phyloP scores from a whole-genome alignment of 2,113 vertebrate species.

The Zosterops lateralis region DNA sequence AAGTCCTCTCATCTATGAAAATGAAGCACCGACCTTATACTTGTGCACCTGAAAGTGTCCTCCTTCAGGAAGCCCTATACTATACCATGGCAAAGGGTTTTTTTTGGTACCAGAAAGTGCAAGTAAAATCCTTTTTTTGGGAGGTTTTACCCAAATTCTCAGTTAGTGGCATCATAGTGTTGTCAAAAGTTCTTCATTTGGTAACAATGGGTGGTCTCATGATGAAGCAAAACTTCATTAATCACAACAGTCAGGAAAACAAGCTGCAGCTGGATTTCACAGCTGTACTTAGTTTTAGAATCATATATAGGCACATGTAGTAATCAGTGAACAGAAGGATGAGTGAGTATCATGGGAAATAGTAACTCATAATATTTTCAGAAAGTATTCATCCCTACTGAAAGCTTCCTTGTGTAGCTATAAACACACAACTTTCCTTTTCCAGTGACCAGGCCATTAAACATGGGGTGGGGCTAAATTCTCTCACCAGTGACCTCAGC shows the following conservation, averaged over 20 bases:
- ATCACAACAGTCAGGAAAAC: background rate
- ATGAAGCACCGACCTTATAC: background rate
- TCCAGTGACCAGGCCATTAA: background rate
- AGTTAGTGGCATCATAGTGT: rapidly evolving
- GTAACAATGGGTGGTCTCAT: background rate
- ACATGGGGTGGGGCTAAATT: background rate
- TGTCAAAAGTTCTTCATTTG: background rate
- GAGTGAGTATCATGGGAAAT: background rate
- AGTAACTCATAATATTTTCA: background rate
- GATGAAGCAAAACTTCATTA: background rate
- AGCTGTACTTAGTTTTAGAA: background rate
- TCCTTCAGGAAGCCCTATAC: background rate
- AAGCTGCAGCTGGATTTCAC: background rate
- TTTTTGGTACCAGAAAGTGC: background rate
- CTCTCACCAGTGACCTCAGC: background rate
- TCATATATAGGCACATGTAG: background rate
- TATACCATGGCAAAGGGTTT: background rate
- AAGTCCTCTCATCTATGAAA: background rate
- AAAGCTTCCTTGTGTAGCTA: background rate
- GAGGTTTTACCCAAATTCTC: background rate
- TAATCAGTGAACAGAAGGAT: background rate
- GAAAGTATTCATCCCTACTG: background rate
- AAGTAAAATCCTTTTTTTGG: background rate
- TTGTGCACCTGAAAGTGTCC: background rate
- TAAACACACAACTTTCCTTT: background rate